Percentiles rank a stretch among this genome's conserved stretches.
These are phyloP conservation scores for Xestia sexstrigata DNA, from an alignment of 2,888 invertebrate species.

Conservation along the genomic window DNA sequence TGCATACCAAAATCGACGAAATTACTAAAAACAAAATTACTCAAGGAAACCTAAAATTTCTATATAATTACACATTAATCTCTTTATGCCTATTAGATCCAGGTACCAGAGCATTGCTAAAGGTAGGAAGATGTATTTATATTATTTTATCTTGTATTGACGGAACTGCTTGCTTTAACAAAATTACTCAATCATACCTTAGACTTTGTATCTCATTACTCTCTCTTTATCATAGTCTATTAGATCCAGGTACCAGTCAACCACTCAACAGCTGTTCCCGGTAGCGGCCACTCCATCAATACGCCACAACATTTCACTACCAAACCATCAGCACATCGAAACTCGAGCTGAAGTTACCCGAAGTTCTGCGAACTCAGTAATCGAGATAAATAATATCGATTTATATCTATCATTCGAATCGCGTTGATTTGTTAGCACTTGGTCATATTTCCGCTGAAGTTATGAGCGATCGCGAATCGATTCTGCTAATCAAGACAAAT, in stretches of 20 bases:
- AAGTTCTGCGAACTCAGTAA: conserved; percentile 73
- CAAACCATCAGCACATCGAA: conserved; percentile 51
- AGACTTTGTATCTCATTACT: conserved; percentile 6
- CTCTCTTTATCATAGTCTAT: conserved; percentile 13
- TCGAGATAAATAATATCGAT: conserved; percentile 81
- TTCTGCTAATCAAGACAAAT: conserved; percentile 64
- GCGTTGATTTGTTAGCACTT: conserved; percentile 69
- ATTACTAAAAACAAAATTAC: neutral
- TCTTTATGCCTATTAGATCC: neutral
- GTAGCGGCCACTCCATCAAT: conserved; percentile 44
- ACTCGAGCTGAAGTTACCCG: conserved; percentile 60
- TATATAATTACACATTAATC: neutral
- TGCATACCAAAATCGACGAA: neutral
- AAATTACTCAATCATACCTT: neutral
- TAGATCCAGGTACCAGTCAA: conserved; percentile 23
- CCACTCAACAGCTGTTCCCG: conserved; percentile 38
- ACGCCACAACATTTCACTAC: conserved; percentile 62
- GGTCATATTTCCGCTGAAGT: conserved; percentile 60
- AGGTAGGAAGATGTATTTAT: neutral
- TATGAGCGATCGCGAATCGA: conserved; percentile 61
- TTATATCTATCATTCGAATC: conserved; percentile 76
- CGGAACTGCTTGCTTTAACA: conserved; percentile 7
- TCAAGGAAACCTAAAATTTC: conserved; percentile 9
- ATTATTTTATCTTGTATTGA: neutral
- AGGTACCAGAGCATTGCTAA: neutral